Base-by-base conservation (phyloP, 2,888 invertebrate species). In the Antitype chi region DNA sequence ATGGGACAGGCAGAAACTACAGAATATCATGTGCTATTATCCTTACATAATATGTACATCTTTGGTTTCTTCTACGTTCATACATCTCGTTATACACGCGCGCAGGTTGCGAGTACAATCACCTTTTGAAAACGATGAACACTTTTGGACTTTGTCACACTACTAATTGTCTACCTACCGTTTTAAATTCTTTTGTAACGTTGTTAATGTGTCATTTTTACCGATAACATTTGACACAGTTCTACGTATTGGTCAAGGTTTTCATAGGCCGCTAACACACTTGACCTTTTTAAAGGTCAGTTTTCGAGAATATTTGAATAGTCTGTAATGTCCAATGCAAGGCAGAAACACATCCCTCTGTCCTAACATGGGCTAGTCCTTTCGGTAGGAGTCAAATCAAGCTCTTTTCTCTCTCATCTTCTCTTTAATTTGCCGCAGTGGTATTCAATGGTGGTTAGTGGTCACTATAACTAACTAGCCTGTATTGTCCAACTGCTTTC, bases 211-310 rank as follows among this genome's bases (percentile, higher is more conserved):
- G 72, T 79, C 17, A 79, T 59, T 72, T 59, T 43, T 43, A 17
- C 17, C 70, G 28, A 49, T 62, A 62, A 49, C 25, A 77, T 77
- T 78, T 71, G 57, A 57, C 63, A 59, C n/a, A 57, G 43, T 52
- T n/a, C 32, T 55, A 23, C 64, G 52, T 59, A 66, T 20, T 20
- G 79, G 72, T 66, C 79, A 78, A 78, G 71, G 64, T 78, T 53
- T 70, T 59, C 25, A 55, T 63, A 20, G 25, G 15, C 25, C 17
- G 17, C 47, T 59, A 71, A 78, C 17, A 59, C 47, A 53, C 6
- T 63, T 78, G 57, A 32, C 63, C 57, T 57, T 64, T 52, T 38
- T 38, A 23, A 55, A 55, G 62, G 68, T 62, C 69, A 32, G 59
- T 53, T 71, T 67, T 38, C 25, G 23, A 52, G 2, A 43, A 17